Evolutionary conservation across 2,113 vertebrate genomes (phyloP).

Genomic region (Podarcis cretensis): DNA sequence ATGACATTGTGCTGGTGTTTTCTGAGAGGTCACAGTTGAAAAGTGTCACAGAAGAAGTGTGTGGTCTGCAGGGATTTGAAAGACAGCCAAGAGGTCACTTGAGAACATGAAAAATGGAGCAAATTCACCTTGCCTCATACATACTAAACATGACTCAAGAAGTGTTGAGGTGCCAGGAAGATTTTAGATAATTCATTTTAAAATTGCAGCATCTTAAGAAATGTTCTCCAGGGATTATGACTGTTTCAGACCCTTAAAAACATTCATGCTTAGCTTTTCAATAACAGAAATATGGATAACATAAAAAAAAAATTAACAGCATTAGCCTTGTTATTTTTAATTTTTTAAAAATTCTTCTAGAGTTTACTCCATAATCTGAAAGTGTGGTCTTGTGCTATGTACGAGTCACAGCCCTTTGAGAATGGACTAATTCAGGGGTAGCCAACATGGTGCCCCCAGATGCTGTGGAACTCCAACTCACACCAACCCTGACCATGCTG

Average conservation of each 20-base stretch:
- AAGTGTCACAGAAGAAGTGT: constrained; percentile 4
- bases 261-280: not conserved
- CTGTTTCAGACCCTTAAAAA: not conserved
- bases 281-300: constrained; percentile 1
- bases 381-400: not conserved
- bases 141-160: not conserved
- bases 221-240: not conserved
- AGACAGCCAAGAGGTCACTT: constrained; percentile 16
- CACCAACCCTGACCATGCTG: too few relatives aligned
- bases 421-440: too few relatives aligned
- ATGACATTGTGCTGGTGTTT: not conserved
- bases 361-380: not conserved
- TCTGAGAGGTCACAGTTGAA: constrained; percentile 22
- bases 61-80: constrained; percentile 16
- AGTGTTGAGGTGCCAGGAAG: not conserved
- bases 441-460: too few relatives aligned
- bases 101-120: constrained; percentile 25
- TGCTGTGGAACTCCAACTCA: too few relatives aligned
- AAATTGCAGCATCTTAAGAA: constrained; percentile 2
- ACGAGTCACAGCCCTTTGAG: not conserved
- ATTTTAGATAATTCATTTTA: constrained; percentile 12
- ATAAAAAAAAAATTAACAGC: not conserved
- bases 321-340: not conserved
- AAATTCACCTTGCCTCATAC: constrained; percentile 28
- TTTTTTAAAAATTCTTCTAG: not conserved